Base-by-base conservation (phyloP, 2,888 invertebrate genomes). In the Erebia ligea region DNA sequence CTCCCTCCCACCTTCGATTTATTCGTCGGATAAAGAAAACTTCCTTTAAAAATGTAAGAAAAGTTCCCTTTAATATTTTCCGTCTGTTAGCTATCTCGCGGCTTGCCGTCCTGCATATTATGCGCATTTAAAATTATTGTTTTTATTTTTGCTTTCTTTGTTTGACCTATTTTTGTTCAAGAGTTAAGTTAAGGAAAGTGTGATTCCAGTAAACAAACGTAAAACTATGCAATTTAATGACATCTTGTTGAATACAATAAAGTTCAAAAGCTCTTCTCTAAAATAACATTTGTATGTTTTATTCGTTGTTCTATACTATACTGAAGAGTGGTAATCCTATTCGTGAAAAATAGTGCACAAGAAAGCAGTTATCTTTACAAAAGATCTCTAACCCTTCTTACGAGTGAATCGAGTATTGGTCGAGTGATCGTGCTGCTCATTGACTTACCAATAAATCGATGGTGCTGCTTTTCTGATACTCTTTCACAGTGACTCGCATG, bases 1-100 rank as follows among this genome's bases (percentile, higher is more conserved):
- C 86, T 89, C 88, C 90, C 91, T 86, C 86, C 91, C 87, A 91
- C 91, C 91, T 93, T 93, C 93, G 92, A 92, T 93, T 92, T 92
- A 92, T 92, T 90, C 91, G 81, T 79, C 75, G 90, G 90, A 92
- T 92, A 92, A 91, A 91, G 90, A 87, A 91, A 92, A 91, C 87
- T 91, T 92, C 87, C 84, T 89, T 90, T 89, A 88, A 92, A 91
- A 92, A 90, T 87, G 88, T 90, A 90, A 86, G 89, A 86, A 91
- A 91, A 91, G 82, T 91, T 92, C 83, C 85, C 87, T 90, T 86
- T 89, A 88, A 92, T 91, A 91, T 92, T 92, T 92, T 88, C 89
- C 89, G 84, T 90, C 87, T 91, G 90, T 85, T 88, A 85, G 88
- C 86, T 88, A 88, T 87, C 85, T 84, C 80, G 85, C 82, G 84